These are phyloP conservation scores for Asarcornis scutulata DNA, from an alignment of 2,113 vertebrate genomes.

Conservation along the genomic window DNA sequence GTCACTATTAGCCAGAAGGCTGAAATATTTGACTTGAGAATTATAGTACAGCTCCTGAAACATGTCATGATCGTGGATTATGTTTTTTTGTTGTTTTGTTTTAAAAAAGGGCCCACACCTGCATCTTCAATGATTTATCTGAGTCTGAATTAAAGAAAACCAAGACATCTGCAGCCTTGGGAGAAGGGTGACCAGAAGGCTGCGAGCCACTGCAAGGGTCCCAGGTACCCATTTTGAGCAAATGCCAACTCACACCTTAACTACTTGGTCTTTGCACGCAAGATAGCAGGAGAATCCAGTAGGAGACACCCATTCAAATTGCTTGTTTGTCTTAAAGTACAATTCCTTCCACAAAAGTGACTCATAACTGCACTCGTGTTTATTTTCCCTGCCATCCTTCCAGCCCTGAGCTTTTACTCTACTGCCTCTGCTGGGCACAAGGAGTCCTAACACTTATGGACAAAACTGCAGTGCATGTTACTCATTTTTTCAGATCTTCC, in stretches of 20 bases:
- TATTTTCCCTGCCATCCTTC: conserved; percentile 3
- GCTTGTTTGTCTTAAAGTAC: background rate
- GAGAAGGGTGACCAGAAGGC: background rate
- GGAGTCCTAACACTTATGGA: background rate
- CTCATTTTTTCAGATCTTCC: background rate
- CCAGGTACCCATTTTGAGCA: background rate
- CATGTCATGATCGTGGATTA: accelerated
- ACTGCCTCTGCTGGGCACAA: background rate
- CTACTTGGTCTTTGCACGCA: background rate
- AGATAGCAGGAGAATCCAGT: background rate
- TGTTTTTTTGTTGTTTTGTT: background rate
- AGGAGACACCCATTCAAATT: background rate
- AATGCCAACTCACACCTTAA: background rate
- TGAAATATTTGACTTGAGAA: background rate
- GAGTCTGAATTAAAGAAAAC: background rate
- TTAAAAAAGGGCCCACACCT: background rate
- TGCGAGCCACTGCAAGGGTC: background rate
- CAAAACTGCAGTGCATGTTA: background rate
- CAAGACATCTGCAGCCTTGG: background rate
- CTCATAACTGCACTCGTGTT: background rate
- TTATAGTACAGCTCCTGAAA: background rate
- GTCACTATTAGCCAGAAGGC: background rate
- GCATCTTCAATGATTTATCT: background rate
- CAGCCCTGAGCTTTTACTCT: background rate
- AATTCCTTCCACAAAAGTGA: background rate